Evolutionary conservation across 1,140 invertebrate genomes (phyloP).

Genomic region (Episyrphus balteatus): DNA sequence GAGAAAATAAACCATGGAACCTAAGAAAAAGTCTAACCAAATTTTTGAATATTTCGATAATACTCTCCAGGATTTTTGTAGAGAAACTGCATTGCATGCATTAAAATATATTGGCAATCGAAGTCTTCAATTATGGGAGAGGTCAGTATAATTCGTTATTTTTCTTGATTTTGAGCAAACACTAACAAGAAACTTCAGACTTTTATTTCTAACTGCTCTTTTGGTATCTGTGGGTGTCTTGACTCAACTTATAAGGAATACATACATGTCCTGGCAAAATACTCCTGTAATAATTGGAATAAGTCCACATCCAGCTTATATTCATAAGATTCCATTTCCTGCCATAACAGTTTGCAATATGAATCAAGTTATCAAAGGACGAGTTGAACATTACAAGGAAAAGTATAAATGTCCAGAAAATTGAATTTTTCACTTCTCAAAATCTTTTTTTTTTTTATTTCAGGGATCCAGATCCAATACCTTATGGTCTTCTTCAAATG

Average conservation of each 20-base stretch:
- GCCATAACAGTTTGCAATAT: constrained; percentile 71
- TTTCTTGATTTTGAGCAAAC: constrained; percentile 9
- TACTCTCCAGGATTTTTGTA: constrained; percentile 41
- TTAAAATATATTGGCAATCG: constrained; percentile 61
- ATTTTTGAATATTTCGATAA: neutral
- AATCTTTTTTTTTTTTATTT: too few species aligned
- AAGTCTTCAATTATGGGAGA: constrained; percentile 50
- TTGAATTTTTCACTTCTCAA: too few species aligned
- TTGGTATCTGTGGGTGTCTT: constrained; percentile 49
- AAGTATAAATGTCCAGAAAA: too few species aligned
- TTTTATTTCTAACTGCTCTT: constrained; percentile 43
- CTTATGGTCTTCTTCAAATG: too few species aligned
- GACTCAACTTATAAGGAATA: constrained; percentile 53
- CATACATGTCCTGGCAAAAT: constrained; percentile 56
- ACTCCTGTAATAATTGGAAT: constrained; percentile 63
- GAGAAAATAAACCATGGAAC: too few species aligned
- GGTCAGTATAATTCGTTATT: constrained; percentile 36
- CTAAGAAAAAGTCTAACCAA: too few species aligned
- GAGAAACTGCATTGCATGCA: constrained; percentile 56
- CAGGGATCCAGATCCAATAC: too few species aligned
- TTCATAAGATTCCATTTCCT: constrained; percentile 61
- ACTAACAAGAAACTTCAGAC: constrained; percentile 7
- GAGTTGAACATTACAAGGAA: constrained; percentile 14
- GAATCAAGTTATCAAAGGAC: constrained; percentile 56
- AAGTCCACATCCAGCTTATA: constrained; percentile 49